Evolutionary conservation across 2,113 vertebrate genomes (phyloP), one percentile per base, ranked within the genome.

Genomic region (Pollachius pollachius): DNA sequence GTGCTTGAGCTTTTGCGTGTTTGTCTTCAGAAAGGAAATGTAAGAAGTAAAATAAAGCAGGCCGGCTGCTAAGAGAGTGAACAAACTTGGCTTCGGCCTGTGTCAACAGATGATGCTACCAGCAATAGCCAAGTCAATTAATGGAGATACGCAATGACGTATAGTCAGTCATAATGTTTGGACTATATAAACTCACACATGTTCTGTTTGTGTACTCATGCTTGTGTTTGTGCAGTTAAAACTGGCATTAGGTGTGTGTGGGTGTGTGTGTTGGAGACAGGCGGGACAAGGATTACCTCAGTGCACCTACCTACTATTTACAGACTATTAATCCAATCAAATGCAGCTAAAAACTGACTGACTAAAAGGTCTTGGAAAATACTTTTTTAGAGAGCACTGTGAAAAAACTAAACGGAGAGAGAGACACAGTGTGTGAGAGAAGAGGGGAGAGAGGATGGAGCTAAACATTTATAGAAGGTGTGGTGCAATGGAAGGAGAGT

Each of bases 71-170:
- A 23, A 23, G 54, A 65, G 70, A 25, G 58, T 41, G 67, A 70
- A 80, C 80, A 64, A 80, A 84, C 81, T 71, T 60, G 61, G 57
- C 76, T 4, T 19, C 73, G 62, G 67, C 59, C 80, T 82, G 79
- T 85, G 72, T 87, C 80, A 89, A 87, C 82, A 87, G 72, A 87
- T 84, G 83, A 85, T 81, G 81, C 56, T 59, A 7, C 60, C 62
- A 60, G 25, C 66, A 64, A 69, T 30, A 27, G 66, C 64, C 76
- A 85, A 84, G 77, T 79, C 54, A 83, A 76, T 89, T 86, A 81
- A 71, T 69, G 60, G 73, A 77, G 63, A 76, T 78, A 75, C 68
- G 69, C 67, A 63, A 80, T 86, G 78, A 89, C 79, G 74, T 72
- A 59, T 74, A 75, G 75, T 83, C 75, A 64, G 54, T 81, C 66